Evolutionary conservation across 2,113 vertebrate species (phyloP), one percentile per base, ranked within the genome.

Genomic region (Psammodynastes pulverulentus): DNA sequence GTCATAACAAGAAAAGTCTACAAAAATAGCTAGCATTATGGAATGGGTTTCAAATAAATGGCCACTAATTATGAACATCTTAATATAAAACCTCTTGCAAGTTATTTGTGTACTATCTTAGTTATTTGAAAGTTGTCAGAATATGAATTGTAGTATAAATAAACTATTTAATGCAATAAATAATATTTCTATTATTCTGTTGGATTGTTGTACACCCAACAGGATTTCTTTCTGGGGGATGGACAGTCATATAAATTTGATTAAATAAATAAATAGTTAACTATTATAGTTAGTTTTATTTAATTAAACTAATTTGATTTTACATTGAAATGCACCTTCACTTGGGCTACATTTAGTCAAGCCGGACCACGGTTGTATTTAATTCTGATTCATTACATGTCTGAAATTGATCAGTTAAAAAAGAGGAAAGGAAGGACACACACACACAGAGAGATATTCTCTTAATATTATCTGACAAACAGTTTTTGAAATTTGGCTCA

Each of bases 1-100:
- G n/a, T n/a, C 62, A 90, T 29, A 91, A 91, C 84, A 88, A 39
- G 52, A 84, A 79, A 91, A 84, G 43, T 84, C 84, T 23, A 87
- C 39, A 91, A 53, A 72, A 84, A 6, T 49, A 84, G 85, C 39
- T 56, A 29, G 8, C 43, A 49, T n/a, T 49, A 4, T 17, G 67
- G 56, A 87, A 87, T 46, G 17, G 10, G 8, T 56, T n/a, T 49
- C n/a, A 79, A 15, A 87, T 56, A 9, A 21, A 39, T 90, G 90
- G 43, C 56, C 51, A 51, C 39, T 87, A 54, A 19, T 53, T 39
- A 88, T 21, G 58, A 34, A n/a, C 12, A 26, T 85, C 43, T 58
- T 89, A 56, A 85, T 52, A 56, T 10, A 58, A 8, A 79, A 53
- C 53, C 53, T 34, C 45, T 92, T 87, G 13, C 46, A 72, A 54